phyloP scores from a whole-genome alignment of 2,797 vertebrate species.

The Acrossocheilus fasciatus region DNA sequence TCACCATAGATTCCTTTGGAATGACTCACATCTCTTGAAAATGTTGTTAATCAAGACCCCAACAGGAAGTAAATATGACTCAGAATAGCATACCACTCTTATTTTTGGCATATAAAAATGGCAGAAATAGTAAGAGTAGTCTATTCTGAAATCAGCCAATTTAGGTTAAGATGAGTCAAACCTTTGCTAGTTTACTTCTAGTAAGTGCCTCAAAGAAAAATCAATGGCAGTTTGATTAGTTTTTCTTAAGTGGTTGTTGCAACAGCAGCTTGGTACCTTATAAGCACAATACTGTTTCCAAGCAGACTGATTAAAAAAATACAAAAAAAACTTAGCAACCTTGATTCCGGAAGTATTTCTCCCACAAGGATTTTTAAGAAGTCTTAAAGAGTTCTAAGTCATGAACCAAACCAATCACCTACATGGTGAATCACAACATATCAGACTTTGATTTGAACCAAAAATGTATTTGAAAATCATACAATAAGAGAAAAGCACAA shows the following conservation, averaged over 20 bases:
- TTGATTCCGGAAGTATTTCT: neutral
- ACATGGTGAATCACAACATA: neutral
- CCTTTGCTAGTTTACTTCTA: neutral
- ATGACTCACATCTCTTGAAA: conserved; percentile 32
- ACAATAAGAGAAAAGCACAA: neutral
- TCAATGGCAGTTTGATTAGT: neutral
- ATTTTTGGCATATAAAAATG: neutral
- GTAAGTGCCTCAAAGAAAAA: neutral
- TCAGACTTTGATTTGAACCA: neutral
- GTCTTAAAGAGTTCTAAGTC: neutral
- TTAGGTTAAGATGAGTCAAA: neutral
- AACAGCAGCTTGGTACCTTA: neutral
- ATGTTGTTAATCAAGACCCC: neutral
- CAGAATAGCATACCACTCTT: conserved; percentile 13
- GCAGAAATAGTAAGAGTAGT: neutral
- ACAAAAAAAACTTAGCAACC: neutral
- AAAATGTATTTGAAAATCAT: neutral
- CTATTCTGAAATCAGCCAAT: neutral
- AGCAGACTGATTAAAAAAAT: neutral
- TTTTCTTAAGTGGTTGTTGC: neutral
- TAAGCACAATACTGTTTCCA: neutral
- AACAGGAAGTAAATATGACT: conserved; percentile 6
- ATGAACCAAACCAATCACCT: neutral
- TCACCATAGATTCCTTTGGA: neutral
- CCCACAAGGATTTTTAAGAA: neutral